Base-by-base conservation (phyloP, 2,113 vertebrate species). In the Cyprinus carpio region DNA sequence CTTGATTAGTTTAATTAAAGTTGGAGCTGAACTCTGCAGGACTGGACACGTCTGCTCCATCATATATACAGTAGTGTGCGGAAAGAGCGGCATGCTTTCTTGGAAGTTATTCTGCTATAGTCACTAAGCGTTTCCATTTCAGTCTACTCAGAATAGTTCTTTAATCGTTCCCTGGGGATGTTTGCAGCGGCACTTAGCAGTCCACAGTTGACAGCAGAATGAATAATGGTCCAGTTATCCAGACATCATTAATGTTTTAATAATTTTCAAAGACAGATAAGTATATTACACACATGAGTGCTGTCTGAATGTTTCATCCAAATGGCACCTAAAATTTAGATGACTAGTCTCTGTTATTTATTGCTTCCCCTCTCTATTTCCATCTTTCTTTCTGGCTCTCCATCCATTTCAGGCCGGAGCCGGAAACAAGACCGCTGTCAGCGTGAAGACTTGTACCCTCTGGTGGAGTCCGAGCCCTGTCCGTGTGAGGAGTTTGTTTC, bases 401-500 rank as follows among this genome's bases (percentile, higher is more conserved):
- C n/a, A 13, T 62, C 25, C 9, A 87, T 56, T 84, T 56, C 92
- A 99, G 98, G 98, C 82, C 95, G 96, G 92, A 99, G 97, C 94
- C 98, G 95, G 88, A 99, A 98, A 93, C 96, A 95, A 89, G 96
- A 97, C 75, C 96, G 91, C 69, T 99, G 98, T 91, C 95, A 96
- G 67, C 93, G 96, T 75, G 88, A 93, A 1, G 90, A 95, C 64
- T 11, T 95, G 78, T 95, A 97, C 89, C 96, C 96, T 11, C 91
- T 98, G 85, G 91, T 96, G 65, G 96, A 99, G 89, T 95, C 92
- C 0, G 93, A 97, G 87, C 78, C 58, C 0, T 99, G 98, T 91
- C 95, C 96, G 56, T 99, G 98, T 25, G 91, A 95, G 81, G 88
- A 89, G 37, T 96, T 96, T 88, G 85, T 93, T 81, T 93, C 96